Evolutionary conservation across 2,113 vertebrate genomes (phyloP), one percentile per base, ranked within the genome.

Genomic region (Xerus inauris): DNA sequence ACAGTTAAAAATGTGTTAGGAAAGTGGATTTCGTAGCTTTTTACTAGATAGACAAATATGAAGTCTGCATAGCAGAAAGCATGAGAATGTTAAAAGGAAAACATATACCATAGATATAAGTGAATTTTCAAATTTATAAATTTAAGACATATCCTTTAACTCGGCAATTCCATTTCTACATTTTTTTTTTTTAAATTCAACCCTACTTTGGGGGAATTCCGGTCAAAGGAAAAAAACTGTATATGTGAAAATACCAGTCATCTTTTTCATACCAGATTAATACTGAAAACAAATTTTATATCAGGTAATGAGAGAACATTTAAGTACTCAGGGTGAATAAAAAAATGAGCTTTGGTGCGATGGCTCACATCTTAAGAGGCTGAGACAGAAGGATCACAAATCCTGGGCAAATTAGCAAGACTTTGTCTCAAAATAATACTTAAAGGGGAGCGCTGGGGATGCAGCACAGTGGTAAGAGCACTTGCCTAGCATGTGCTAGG

Each of bases 321-420:
- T 79, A 94, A 94, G 22, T 90, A 77, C 32, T 82, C 92, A 59
- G 51, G 49, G 11, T 72, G 51, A 84, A 90, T 84, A 94, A 94
- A 65, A 87, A 94, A 83, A 42, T 69, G 42, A 83, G 62, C 40
- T 49, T 90, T 32, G 51, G 8, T 35, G 22, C 24, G 10, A 20
- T 26, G 7, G 51, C 35, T 26, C 51, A 80, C 6, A 20, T 20
- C 65, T 76, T 9, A 19, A 16, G 73, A 49, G 42, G 28, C 45
- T 76, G 30, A 49, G 47, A 20, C 35, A 57, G 35, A 32, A 51
- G 51, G 32, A 16, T 79, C 9, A 54, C 8, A 57, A 35, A 80
- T 51, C 35, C 20, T 80, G 49, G 42, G 28, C 26, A 69, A 69
- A 19, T 35, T n/a, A n/a, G 65, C 65, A 69, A 69, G 65, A 69